Evolutionary conservation across 2,888 invertebrate genomes (phyloP).

Genomic region (Dryobota labecula): DNA sequence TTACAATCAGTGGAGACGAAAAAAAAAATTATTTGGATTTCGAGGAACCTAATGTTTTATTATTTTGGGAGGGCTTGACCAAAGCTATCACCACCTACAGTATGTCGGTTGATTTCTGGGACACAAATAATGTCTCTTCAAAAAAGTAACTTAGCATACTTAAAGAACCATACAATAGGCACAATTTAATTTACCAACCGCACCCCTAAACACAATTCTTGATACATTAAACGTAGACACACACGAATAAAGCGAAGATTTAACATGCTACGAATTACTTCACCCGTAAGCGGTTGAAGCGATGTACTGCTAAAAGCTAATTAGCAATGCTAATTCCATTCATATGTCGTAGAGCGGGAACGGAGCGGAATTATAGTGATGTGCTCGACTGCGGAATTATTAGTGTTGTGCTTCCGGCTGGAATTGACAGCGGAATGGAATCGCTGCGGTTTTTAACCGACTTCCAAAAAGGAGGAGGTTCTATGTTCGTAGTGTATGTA

Average conservation of each 20-base stretch:
- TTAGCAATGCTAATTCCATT: slow-evolving; percentile 76
- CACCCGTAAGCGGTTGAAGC: slow-evolving; percentile 57
- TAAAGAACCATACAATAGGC: slow-evolving; percentile 10
- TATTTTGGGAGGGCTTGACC: no score
- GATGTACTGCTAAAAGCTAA: slow-evolving; percentile 70
- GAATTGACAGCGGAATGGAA: slow-evolving; percentile 19
- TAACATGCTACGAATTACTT: slow-evolving; percentile 57
- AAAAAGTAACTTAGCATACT: neutral
- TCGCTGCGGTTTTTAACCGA: slow-evolving; percentile 14
- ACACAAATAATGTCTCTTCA: neutral
- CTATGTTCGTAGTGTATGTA: no score
- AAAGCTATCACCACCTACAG: no score
- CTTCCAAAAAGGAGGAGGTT: no score
- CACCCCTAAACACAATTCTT: slow-evolving; percentile 19
- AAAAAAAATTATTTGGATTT: no score
- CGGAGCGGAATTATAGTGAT: slow-evolving; percentile 51
- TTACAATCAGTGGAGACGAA: no score
- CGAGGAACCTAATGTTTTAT: no score
- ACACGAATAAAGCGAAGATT: slow-evolving; percentile 52
- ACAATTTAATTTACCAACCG: slow-evolving; percentile 21
- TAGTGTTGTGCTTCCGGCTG: slow-evolving; percentile 45
- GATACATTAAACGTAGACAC: slow-evolving; percentile 46
- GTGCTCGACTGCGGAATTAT: slow-evolving; percentile 42
- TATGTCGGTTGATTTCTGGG: no score
- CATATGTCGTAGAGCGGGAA: slow-evolving; percentile 65